A percentile compares a stretch with the other conserved stretches of the same genome.
Conservation (phyloP, 1,140 invertebrate genomes). For the Capitella teleta region DNA sequence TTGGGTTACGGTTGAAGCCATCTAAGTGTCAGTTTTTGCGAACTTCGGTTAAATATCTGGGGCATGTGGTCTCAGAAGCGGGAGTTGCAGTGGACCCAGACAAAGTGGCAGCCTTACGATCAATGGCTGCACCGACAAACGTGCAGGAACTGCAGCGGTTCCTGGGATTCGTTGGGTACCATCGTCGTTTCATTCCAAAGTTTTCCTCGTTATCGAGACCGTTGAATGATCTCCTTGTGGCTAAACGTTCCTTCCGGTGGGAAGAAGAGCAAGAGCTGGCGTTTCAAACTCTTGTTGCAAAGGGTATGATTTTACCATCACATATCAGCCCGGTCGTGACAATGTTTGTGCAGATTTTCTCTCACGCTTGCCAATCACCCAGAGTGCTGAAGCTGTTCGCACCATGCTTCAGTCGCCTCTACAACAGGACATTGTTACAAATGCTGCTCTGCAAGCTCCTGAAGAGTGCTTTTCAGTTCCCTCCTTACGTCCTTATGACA, state of each 20-base stretch:
- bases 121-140: neutral
- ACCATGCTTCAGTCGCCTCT: no score
- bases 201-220: neutral
- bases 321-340: conserved; percentile 6
- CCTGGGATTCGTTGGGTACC: neutral
- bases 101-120: neutral
- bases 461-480: no score
- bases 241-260: neutral
- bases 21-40: no score
- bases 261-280: neutral
- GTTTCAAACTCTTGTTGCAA: neutral
- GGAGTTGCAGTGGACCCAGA: conserved; percentile 12
- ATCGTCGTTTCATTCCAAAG: neutral
- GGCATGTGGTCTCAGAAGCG: conserved; percentile 17
- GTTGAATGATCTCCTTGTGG: neutral
- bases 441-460: no score
- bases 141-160: neutral
- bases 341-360: conserved; percentile 15
- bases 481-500: no score
- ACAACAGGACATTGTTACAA: no score
- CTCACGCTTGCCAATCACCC: conserved; percentile 7
- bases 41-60: conserved; percentile 38
- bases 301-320: conserved; percentile 11
- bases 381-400: no score
- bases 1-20: no score